These are phyloP conservation scores for Chionomys nivalis DNA, from an alignment of 2,113 vertebrate species.

Conservation along the genomic window DNA sequence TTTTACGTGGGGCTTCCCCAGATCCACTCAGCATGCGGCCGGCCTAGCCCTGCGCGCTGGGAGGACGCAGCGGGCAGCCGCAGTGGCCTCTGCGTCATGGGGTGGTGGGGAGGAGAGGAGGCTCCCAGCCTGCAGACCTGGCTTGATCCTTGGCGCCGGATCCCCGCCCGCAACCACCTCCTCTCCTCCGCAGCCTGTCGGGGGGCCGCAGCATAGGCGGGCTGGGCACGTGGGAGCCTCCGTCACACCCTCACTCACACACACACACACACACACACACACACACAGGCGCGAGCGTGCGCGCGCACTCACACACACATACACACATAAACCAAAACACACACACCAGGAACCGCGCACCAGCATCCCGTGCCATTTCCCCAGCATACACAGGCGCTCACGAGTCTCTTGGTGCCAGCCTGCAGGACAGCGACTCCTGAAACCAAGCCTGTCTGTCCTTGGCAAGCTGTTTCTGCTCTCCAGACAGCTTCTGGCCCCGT, in stretches of 20 bases:
- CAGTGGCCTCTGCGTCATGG: slow-evolving; percentile 82
- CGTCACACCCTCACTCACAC: slow-evolving; percentile 33
- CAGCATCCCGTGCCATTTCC: slow-evolving; percentile 19
- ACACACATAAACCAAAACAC: not conserved
- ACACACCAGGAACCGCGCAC: not conserved
- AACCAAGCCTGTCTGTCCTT: not conserved
- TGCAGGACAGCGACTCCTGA: not conserved
- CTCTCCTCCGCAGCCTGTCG: slow-evolving; percentile 70
- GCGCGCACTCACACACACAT: not conserved
- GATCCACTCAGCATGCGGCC: fast-evolving
- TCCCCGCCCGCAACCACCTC: slow-evolving; percentile 44
- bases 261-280: not conserved
- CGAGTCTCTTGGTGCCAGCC: not conserved
- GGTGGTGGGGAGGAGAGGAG: slow-evolving; percentile 66
- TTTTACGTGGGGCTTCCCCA: not conserved
- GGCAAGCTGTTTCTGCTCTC: not conserved
- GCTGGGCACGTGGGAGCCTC: slow-evolving; percentile 78
- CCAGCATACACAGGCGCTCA: slow-evolving; percentile 11
- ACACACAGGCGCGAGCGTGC: not conserved
- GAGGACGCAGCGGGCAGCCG: slow-evolving; percentile 41
- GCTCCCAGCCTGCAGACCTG: slow-evolving; percentile 44
- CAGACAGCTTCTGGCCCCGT: not conserved
- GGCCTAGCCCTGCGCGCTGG: not conserved
- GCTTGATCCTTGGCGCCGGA: slow-evolving; percentile 14
- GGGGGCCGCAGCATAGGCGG: slow-evolving; percentile 71